Conservation (phyloP, 2,113 vertebrate genomes). For the Sebastes fasciatus region DNA sequence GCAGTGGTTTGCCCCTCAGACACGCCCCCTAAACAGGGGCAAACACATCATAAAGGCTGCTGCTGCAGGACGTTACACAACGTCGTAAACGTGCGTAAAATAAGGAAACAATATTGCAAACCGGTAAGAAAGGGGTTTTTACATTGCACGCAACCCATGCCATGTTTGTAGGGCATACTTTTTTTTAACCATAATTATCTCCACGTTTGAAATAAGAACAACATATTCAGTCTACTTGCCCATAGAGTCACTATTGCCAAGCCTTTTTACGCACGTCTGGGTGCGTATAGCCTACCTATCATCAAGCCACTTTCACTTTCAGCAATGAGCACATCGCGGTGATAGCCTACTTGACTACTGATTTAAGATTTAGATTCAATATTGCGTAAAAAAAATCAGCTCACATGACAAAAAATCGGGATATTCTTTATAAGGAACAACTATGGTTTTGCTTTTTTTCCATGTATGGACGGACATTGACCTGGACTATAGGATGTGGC, state of each 20-base stretch:
- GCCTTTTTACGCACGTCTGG: background rate
- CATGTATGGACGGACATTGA: slow-evolving; percentile 38
- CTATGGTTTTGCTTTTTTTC: background rate
- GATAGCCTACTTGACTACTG: background rate
- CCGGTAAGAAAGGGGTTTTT: background rate
- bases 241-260: background rate
- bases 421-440: background rate
- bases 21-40: background rate
- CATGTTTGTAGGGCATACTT: background rate
- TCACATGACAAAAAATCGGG: background rate
- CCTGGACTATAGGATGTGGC: background rate
- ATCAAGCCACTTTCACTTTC: slow-evolving; percentile 15
- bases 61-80: slow-evolving; percentile 12
- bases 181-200: background rate
- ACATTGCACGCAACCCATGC: background rate
- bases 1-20: background rate
- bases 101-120: background rate
- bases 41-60: background rate
- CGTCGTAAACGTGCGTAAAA: background rate
- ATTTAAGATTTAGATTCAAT: background rate
- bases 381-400: background rate
- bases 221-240: too few species aligned
- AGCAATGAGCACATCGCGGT: background rate
- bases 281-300: background rate
- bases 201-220: background rate